These are phyloP conservation scores for Sebastes taczanowskii DNA, from an alignment of 2,797 vertebrate species.

Conservation along the genomic window DNA sequence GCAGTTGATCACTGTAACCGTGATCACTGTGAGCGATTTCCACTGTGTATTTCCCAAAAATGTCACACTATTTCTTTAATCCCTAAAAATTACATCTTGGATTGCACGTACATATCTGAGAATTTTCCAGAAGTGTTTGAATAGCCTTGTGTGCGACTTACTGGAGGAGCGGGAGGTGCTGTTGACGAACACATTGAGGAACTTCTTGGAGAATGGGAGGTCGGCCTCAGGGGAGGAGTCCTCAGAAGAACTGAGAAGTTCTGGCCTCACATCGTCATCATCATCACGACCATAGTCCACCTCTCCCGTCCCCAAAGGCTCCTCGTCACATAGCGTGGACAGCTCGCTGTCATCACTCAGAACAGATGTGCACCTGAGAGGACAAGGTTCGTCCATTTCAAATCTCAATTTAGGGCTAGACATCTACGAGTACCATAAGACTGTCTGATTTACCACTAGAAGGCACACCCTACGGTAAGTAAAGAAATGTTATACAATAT, in stretches of 20 bases:
- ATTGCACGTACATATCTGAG: neutral
- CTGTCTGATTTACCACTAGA: neutral
- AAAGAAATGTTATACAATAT: neutral
- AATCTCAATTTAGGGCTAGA: neutral
- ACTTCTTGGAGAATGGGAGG: slow-evolving; percentile 98
- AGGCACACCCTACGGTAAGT: neutral
- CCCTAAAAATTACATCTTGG: neutral
- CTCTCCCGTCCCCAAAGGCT: slow-evolving; percentile 77
- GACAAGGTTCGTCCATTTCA: neutral
- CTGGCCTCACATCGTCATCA: slow-evolving; percentile 72
- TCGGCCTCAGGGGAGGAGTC: slow-evolving; percentile 95
- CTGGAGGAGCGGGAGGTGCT: slow-evolving; percentile 97
- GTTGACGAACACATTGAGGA: slow-evolving; percentile 99
- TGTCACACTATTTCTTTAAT: neutral
- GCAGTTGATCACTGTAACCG: too few relatives aligned
- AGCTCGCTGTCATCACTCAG: slow-evolving; percentile 92
- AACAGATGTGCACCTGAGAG: slow-evolving; percentile 87
- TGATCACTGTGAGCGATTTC: too few relatives aligned
- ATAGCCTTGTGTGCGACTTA: slow-evolving; percentile 76
- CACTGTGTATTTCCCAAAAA: neutral
- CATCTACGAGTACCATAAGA: neutral
- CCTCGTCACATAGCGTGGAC: slow-evolving; percentile 86
- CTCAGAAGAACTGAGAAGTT: slow-evolving; percentile 85
- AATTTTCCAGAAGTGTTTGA: neutral
- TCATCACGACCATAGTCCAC: slow-evolving; percentile 64